Conservation (phyloP, 2,888 invertebrate species). For the Dioctria linearis region DNA sequence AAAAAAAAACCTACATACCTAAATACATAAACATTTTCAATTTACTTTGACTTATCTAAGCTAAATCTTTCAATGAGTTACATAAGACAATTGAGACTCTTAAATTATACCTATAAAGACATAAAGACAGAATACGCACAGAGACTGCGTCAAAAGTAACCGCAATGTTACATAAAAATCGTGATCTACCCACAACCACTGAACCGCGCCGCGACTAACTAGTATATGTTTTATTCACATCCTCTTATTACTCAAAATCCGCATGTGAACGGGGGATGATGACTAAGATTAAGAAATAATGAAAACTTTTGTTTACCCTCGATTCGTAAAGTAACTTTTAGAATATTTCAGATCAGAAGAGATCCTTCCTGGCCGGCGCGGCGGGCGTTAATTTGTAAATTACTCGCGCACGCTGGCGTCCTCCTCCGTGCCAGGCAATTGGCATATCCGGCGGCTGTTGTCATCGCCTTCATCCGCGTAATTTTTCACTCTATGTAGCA, state of each 20-base stretch:
- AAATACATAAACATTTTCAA: too few relatives aligned
- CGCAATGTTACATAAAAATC: slow-evolving; percentile 33
- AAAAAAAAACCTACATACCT: too few relatives aligned
- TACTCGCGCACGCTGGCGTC: slow-evolving; percentile 53
- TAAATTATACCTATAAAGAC: too few relatives aligned
- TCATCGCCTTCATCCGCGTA: slow-evolving; percentile 52
- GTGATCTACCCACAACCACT: slow-evolving; percentile 30
- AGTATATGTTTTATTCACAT: slow-evolving; percentile 23
- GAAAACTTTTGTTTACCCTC: slow-evolving; percentile 33
- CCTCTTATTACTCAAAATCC: slow-evolving; percentile 42
- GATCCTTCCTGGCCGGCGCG: too few relatives aligned
- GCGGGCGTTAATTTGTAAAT: slow-evolving; percentile 54
- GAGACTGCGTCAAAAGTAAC: slow-evolving; percentile 2
- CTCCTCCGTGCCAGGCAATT: slow-evolving; percentile 52
- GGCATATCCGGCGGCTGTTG: slow-evolving; percentile 54
- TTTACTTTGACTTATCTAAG: too few relatives aligned
- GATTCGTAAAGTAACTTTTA: slow-evolving; percentile 5
- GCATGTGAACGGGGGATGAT: slow-evolving; percentile 19
- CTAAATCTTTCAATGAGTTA: too few relatives aligned
- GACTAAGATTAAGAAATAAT: slow-evolving; percentile 27
- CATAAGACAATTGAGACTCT: too few relatives aligned
- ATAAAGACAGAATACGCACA: too few relatives aligned
- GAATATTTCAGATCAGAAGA: slow-evolving; percentile 6
- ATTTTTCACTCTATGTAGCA: slow-evolving; percentile 35
- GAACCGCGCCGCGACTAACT: too few relatives aligned